phyloP scores from a whole-genome alignment of 92 coral and sea anemone genomes.

The Anthopleura xanthogrammica region DNA sequence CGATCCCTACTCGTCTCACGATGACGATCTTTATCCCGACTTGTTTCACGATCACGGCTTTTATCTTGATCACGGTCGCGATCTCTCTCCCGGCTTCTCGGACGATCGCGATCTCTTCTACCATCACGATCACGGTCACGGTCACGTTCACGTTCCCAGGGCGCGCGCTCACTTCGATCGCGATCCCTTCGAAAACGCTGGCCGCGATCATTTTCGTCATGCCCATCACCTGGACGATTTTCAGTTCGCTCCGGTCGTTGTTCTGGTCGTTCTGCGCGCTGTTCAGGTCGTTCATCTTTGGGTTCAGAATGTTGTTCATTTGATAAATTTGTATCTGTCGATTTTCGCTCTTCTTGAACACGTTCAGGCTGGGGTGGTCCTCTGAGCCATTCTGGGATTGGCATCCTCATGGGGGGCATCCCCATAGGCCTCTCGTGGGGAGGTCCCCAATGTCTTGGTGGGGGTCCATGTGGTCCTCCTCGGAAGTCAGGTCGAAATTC shows the following conservation, averaged over 20 bases:
- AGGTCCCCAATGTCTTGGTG: slow-evolving; percentile 74
- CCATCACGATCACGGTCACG: slow-evolving; percentile 18
- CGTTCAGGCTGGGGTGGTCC: slow-evolving; percentile 54
- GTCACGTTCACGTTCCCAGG: slow-evolving; percentile 47
- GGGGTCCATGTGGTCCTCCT: slow-evolving; percentile 44
- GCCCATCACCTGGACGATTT: slow-evolving; percentile 11
- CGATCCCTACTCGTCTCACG: slow-evolving; percentile 50
- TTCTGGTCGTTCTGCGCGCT: not conserved
- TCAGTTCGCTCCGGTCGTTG: not conserved
- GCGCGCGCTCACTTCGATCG: slow-evolving; percentile 26
- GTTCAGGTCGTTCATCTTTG: slow-evolving; percentile 19
- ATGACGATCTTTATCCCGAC: slow-evolving; percentile 50
- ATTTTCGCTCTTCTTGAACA: slow-evolving; percentile 13
- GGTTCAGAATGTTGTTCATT: slow-evolving; percentile 10
- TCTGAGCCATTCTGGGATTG: slow-evolving; percentile 54
- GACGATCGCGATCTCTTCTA: slow-evolving; percentile 50
- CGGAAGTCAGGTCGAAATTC: slow-evolving; percentile 32
- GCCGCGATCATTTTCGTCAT: slow-evolving; percentile 5
- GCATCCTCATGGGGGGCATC: slow-evolving; percentile 53
- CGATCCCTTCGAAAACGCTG: slow-evolving; percentile 20
- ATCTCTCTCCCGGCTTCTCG: slow-evolving; percentile 51
- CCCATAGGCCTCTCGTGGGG: slow-evolving; percentile 67
- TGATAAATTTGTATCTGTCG: not conserved
- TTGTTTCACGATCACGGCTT: slow-evolving; percentile 44
- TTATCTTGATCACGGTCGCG: slow-evolving; percentile 53